Evolutionary conservation across 2,888 invertebrate genomes (phyloP).

Genomic region (Diabrotica balteata): DNA sequence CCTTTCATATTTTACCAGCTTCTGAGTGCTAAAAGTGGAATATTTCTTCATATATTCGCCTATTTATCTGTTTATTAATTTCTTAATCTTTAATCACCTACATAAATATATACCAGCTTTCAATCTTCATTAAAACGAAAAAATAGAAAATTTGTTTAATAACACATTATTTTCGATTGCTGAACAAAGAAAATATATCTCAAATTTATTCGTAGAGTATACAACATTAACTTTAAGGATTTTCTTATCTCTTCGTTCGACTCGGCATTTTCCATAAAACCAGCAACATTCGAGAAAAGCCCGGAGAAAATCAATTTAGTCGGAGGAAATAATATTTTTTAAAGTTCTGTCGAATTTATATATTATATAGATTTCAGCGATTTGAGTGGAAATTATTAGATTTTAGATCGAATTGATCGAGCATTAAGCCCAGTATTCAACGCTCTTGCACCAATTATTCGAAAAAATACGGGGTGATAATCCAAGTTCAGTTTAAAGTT

Average conservation of each 20-base stretch:
- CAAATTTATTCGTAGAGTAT: conserved; percentile 24
- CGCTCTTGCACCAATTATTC: not conserved
- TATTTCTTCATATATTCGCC: too few species aligned
- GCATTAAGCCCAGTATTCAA: not conserved
- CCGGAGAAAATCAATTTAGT: conserved; percentile 31
- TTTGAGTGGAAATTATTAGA: conserved; percentile 13
- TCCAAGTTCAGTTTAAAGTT: too few species aligned
- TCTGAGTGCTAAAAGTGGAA: too few species aligned
- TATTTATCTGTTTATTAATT: too few species aligned
- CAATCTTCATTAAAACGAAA: too few species aligned
- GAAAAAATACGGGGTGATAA: not conserved
- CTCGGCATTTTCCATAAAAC: conserved; percentile 21
- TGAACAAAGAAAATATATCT: conserved; percentile 15
- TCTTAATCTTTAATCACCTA: too few species aligned
- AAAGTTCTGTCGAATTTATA: conserved; percentile 27
- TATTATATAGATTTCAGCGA: conserved; percentile 25
- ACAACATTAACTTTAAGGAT: conserved; percentile 25
- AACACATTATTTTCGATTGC: not conserved
- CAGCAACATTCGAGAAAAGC: conserved; percentile 18
- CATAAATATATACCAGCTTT: too few species aligned
- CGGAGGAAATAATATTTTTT: conserved; percentile 32
- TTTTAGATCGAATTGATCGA: not conserved
- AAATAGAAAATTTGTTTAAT: too few species aligned
- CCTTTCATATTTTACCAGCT: too few species aligned
- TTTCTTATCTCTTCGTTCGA: conserved; percentile 23